A percentile compares a stretch with the other conserved stretches of the same genome.
Evolutionary conservation across 2,113 vertebrate genomes (phyloP).

Genomic region (Anoura caudifer): DNA sequence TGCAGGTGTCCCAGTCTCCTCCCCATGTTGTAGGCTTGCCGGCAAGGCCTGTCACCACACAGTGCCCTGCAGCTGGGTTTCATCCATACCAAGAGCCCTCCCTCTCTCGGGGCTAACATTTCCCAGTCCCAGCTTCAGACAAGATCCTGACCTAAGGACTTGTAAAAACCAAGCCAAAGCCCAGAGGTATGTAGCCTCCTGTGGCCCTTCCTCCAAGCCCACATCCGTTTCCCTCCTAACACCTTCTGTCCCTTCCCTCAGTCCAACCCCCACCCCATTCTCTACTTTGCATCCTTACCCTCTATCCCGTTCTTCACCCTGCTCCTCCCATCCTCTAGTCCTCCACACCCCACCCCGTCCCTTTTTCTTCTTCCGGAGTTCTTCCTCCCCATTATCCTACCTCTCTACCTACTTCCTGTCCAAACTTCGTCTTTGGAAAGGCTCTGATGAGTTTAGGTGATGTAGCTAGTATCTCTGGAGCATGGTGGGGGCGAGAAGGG

Average conservation of each 20-base stretch:
- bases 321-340: background rate
- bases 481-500: background rate
- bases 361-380: background rate
- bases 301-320: background rate
- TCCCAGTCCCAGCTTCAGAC: background rate
- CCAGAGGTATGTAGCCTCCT: conserved; percentile 46
- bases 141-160: conserved; percentile 34
- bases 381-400: background rate
- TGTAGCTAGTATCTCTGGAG: background rate
- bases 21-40: background rate
- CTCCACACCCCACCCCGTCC: background rate
- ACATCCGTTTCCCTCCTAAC: background rate
- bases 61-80: background rate
- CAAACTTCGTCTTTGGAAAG: conserved; percentile 18
- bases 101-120: background rate
- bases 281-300: background rate
- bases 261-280: background rate
- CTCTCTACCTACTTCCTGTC: background rate
- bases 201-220: background rate
- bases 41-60: background rate
- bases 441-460: background rate
- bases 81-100: background rate
- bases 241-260: background rate
- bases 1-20: background rate
- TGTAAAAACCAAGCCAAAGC: conserved; percentile 7